Conservation (phyloP, 92 coral and sea anemone genomes). For the Porites evermanni region DNA sequence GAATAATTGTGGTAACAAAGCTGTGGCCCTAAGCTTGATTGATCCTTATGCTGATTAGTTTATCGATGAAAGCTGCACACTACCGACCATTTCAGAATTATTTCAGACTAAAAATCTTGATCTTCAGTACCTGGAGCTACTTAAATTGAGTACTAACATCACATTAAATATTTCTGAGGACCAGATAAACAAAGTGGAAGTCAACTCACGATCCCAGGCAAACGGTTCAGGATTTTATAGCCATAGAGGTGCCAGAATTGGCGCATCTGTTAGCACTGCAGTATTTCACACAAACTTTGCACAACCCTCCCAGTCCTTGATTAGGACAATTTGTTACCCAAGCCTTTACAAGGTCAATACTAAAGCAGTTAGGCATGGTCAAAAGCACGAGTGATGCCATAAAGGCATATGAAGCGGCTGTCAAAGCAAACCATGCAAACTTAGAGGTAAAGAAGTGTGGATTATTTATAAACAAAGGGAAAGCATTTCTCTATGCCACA, state of each 20-base stretch:
- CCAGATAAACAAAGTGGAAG: conserved; percentile 10
- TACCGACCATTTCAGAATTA: conserved; percentile 24
- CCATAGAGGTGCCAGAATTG: too few relatives aligned
- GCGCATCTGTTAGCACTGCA: too few relatives aligned
- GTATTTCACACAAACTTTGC: too few relatives aligned
- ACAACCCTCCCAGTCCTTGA: too few relatives aligned
- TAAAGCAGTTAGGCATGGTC: conserved; percentile 50
- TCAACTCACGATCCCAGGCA: conserved; percentile 29
- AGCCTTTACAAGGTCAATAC: conserved; percentile 55
- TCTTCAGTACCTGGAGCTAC: conserved; percentile 32
- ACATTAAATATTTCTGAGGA: conserved; percentile 23
- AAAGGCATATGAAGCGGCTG: conserved; percentile 46
- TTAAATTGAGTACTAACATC: conserved; percentile 11
- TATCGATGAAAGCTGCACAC: conserved; percentile 36
- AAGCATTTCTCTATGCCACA: conserved; percentile 58
- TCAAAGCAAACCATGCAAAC: conserved; percentile 46
- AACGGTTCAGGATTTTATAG: conserved; percentile 7
- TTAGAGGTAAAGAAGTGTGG: conserved; percentile 60
- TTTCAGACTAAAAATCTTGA: conserved; percentile 38
- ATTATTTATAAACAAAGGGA: conserved; percentile 39
- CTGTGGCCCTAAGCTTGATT: conserved; percentile 15
- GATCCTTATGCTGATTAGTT: conserved; percentile 17
- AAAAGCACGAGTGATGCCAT: conserved; percentile 53
- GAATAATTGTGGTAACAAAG: conserved; percentile 7
- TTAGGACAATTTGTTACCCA: too few relatives aligned